Conservation (phyloP, 1,140 invertebrate species). For the Chrysoperla carnea region DNA sequence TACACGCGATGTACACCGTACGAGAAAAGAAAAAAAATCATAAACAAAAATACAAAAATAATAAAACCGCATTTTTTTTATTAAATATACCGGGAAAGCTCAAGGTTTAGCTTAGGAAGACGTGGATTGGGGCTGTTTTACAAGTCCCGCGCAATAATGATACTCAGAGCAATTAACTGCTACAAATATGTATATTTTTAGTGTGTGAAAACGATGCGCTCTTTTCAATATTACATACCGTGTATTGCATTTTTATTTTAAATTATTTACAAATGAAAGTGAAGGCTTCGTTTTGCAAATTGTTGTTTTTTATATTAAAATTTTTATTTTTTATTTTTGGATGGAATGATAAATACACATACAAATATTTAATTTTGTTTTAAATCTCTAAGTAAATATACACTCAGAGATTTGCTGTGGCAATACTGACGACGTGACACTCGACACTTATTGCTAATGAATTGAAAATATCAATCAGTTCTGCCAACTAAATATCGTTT, state of each 20-base stretch:
- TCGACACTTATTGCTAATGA: no score
- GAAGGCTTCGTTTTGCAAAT: no score
- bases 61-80: background rate
- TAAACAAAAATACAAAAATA: background rate
- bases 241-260: background rate
- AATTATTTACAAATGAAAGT: background rate
- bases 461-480: no score
- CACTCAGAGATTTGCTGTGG: no score
- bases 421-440: no score
- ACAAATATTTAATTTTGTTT: no score
- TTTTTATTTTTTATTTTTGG: no score
- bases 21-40: background rate
- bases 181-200: slow-evolving; percentile 7
- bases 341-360: no score
- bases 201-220: slow-evolving; percentile 6
- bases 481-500: no score
- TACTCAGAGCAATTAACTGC: no score
- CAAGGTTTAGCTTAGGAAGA: background rate
- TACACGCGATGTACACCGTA: background rate
- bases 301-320: no score
- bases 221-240: slow-evolving; percentile 6
- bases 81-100: background rate
- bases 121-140: background rate
- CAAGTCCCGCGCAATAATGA: background rate
- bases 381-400: no score